These are phyloP conservation scores for Notiomystis cincta DNA, from an alignment of 2,113 vertebrate species.

Conservation along the genomic window DNA sequence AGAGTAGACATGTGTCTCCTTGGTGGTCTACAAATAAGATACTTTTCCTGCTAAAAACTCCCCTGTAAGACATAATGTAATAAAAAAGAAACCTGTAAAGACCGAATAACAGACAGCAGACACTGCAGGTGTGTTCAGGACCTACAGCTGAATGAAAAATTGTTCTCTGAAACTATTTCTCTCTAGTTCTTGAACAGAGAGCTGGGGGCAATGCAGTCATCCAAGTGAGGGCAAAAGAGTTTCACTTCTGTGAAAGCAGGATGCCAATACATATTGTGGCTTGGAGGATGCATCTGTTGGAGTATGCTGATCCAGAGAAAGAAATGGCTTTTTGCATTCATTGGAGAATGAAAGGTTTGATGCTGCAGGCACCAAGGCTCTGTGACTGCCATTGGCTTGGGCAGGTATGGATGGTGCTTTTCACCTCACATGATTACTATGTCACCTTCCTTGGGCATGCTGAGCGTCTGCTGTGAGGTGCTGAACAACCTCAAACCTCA, in stretches of 20 bases:
- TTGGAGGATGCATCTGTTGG: not conserved
- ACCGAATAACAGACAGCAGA: not conserved
- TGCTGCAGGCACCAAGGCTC: not conserved
- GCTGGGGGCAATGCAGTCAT: not conserved
- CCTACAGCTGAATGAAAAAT: not conserved
- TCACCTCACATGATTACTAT: not conserved
- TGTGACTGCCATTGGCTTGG: not conserved
- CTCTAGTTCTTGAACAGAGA: not conserved
- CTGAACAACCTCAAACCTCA: not conserved
- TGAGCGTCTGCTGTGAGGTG: not conserved
- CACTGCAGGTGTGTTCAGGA: not conserved
- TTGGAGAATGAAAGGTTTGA: not conserved
- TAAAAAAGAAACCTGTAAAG: not conserved
- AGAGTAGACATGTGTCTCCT: not conserved
- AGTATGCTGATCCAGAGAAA: not conserved
- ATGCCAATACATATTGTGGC: not conserved
- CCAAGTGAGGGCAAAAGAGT: not conserved
- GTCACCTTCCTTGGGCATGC: not conserved
- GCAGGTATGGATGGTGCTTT: not conserved
- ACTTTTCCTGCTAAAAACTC: not conserved
- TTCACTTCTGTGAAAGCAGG: not conserved
- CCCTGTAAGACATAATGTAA: not conserved
- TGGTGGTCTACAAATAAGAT: not conserved
- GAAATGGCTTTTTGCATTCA: not conserved
- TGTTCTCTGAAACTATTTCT: not conserved